Conservation (phyloP, 2,113 vertebrate species). For the Nanorana parkeri region DNA sequence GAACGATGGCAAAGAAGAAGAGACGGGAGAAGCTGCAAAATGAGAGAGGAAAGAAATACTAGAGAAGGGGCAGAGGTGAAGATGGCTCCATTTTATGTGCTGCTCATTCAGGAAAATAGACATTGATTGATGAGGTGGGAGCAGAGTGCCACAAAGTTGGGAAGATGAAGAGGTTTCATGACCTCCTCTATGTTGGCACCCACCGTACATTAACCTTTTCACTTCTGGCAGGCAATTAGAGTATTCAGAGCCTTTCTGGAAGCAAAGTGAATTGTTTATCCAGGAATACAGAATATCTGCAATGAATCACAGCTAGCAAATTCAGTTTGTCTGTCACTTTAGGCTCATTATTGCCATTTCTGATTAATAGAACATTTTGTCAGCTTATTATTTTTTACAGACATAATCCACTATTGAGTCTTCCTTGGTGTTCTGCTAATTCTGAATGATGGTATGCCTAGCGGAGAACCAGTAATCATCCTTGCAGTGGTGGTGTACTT, state of each 20-base stretch:
- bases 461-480: too few relatives aligned
- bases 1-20: constrained; percentile 15
- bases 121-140: constrained; percentile 35
- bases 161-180: constrained; percentile 8
- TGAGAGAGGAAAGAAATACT: neutral
- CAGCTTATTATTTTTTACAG: neutral
- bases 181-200: neutral
- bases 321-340: neutral
- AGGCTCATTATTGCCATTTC: neutral
- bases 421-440: neutral
- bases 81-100: neutral
- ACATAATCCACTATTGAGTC: neutral
- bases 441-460: neutral
- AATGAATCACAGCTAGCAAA: neutral
- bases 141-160: neutral
- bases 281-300: neutral
- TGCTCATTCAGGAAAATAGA: constrained; percentile 5
- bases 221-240: neutral
- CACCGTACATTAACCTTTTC: neutral
- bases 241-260: neutral
- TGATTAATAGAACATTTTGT: neutral
- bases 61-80: constrained; percentile 13
- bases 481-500: too few relatives aligned
- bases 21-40: constrained; percentile 8
- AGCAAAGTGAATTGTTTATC: constrained; percentile 23